phyloP scores from a whole-genome alignment of 2,113 vertebrate species.

The Anthoscopus minutus region DNA sequence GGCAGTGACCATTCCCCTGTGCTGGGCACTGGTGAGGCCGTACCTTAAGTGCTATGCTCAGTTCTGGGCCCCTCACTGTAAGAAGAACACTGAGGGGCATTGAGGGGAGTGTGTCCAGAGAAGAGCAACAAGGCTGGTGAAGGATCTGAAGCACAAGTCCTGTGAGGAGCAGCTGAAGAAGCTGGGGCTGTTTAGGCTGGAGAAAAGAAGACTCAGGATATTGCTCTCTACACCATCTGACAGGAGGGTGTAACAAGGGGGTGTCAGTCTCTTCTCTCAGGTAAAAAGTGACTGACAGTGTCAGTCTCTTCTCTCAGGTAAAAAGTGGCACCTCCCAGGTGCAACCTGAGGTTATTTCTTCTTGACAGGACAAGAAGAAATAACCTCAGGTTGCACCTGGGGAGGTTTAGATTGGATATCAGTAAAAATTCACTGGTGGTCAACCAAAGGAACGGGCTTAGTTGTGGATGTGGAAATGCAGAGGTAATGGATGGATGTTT shows the following conservation, averaged over 20 bases:
- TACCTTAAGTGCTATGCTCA: not conserved
- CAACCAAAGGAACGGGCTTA: not conserved
- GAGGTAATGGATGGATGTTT: fast-evolving
- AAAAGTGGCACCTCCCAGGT: too few species aligned
- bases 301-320: too few species aligned
- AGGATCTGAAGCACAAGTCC: not conserved
- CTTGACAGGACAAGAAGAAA: not conserved
- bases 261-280: not conserved
- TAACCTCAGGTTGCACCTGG: not conserved
- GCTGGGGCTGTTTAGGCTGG: not conserved
- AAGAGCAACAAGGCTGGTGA: fast-evolving
- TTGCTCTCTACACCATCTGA: too few species aligned
- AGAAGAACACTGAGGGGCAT: not conserved
- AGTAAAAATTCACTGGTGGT: not conserved
- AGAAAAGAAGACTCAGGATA: not conserved
- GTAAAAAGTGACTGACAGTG: too few species aligned
- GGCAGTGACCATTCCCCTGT: not conserved
- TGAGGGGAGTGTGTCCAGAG: not conserved
- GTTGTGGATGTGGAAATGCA: not conserved
- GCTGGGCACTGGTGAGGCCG: not conserved
- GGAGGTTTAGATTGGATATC: not conserved
- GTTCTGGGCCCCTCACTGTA: not conserved
- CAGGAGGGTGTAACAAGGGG: fast-evolving
- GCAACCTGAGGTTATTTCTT: too few species aligned
- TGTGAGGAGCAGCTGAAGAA: not conserved